Evolutionary conservation across 2,113 vertebrate genomes (phyloP), one percentile per base, ranked within the genome.

Genomic region (Lycocorax pyrrhopterus): DNA sequence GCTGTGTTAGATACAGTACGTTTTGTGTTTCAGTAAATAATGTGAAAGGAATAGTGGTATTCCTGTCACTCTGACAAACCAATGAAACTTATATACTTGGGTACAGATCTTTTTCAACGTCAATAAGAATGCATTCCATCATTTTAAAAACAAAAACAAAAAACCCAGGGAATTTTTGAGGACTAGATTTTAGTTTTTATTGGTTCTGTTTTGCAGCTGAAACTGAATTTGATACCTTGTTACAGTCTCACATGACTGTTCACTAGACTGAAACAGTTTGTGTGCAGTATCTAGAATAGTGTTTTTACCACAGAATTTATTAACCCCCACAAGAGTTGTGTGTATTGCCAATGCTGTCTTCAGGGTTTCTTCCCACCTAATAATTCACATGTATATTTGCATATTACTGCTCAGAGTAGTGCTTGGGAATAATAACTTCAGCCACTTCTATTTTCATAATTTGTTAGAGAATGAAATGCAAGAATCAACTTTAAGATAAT

Each of bases 311-410:
- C 29, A 29, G 56, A 56, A 58, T 92, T 71, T 46, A 43, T 68
- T 69, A 88, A 49, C 3, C 14, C 6, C 6, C 3, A 1, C 35
- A 71, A 69, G 55, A 86, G 10, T 47, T 58, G 35, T 0, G 1
- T 46, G 2, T 79, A 16, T 63, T 0, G 0, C 32, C 66, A 64
- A 0, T 68, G n/a, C 47, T 55, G 29, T 60, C 62, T 72, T 64
- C 37, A 49, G 27, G 11, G 3, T 46, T 44, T 59, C 25, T 88
- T 74, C 72, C 30, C 63, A n/a, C 15, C 47, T 80, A 66, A 23
- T 52, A 62, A 55, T 23, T 77, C 15, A 16, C 30, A 30, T 3
- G 5, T 33, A 5, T 74, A 22, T 84, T 66, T 91, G 21, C 7
- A 44, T 69, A 32, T 55, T 90, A 25, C 29, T 89, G 20, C 41